Evolutionary conservation across 1,140 invertebrate species (phyloP), one percentile per base, ranked within the genome.

Genomic region (Aphelenchoides avenae): DNA sequence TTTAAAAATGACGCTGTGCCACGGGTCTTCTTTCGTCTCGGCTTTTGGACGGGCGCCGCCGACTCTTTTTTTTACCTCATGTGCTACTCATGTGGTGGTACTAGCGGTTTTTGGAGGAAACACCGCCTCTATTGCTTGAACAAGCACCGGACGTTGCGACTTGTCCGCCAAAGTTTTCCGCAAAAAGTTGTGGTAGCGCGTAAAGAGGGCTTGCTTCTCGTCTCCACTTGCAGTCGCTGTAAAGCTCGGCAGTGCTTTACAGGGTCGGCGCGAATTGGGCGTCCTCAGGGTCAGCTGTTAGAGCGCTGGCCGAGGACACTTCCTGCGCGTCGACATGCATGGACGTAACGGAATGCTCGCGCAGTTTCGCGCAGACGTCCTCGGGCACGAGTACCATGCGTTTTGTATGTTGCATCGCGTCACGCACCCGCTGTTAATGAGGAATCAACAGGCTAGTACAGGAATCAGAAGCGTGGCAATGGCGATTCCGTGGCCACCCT

Each of bases 361-460:
- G 6, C 7, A 52, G 50, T n/a, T 20, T 51, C 31, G 52, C 48
- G 50, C 57, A 52, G n/a, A 52, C 15, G 15, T 57, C 54, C 29
- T 57, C 54, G 26, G 54, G 54, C n/a, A 57, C 15, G 7, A 57
- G 29, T 11, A 57, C 22, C 59, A 57, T 44, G 5, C 50, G 41
- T 27, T 20, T 52, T 52, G 50, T 22, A 44, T 52, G 47, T 13
- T 37, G 40, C 50, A 37, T 50, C 7, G 37, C 30, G 27, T 5
- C 9, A n/a, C 13, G 15, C 3, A n/a, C n/a, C n/a, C n/a, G n/a
- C 24, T 13, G 27, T 22, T 52, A 52, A 44, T 52, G 22, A 47
- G 13, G 13, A 52, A 13, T 31, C 26, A 4, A 44, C 50, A 36
- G 11, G 18, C 39, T 2, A 52, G 5, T 24, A 52, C 18, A 6